Evolutionary conservation across 2,888 invertebrate genomes (phyloP), one percentile per base, ranked within the genome.

Genomic region (Laspeyria flexula): DNA sequence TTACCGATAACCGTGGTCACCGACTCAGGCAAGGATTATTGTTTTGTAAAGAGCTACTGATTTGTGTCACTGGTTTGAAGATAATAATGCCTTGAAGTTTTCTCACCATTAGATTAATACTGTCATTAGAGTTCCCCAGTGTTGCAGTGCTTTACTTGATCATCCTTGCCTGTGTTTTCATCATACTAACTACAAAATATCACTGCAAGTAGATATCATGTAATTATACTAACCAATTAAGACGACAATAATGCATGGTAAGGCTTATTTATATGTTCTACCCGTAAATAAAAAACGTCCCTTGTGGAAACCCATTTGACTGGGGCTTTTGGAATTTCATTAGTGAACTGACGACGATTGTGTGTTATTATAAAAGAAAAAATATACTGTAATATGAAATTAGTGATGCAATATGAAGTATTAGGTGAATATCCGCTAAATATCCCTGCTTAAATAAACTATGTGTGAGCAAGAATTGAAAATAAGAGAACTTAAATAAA

Each of bases 1-100:
- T 93, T 96, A 81, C 96, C 96, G 62, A 94, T 93, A 67, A 93
- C 92, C 73, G 93, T 94, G 86, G 90, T 92, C 91, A 90, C 84
- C 87, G 90, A 92, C 91, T 91, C 93, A 82, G 94, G 93, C 85
- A 93, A 94, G 86, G 90, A 94, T 82, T 84, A 93, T 79, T 93
- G 85, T 85, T 90, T 91, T 91, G 91, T 91, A 90, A 91, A 91
- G 90, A 86, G 79, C 88, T 86, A 89, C 90, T 91, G 87, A 88
- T 86, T 88, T 90, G 89, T 90, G 90, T 90, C 90, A 89, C 84
- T 86, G 87, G 89, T 92, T 90, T 92, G 89, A 86, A 83, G 77
- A 90, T 89, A 90, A 88, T 87, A 85, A 71, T 87, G 90, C 86
- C 89, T 90, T 90, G 87, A 90, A 93, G 79, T 93, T 90, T 77